Base-by-base conservation (phyloP, 1,140 invertebrate species). In the Bilobella aurantiaca region DNA sequence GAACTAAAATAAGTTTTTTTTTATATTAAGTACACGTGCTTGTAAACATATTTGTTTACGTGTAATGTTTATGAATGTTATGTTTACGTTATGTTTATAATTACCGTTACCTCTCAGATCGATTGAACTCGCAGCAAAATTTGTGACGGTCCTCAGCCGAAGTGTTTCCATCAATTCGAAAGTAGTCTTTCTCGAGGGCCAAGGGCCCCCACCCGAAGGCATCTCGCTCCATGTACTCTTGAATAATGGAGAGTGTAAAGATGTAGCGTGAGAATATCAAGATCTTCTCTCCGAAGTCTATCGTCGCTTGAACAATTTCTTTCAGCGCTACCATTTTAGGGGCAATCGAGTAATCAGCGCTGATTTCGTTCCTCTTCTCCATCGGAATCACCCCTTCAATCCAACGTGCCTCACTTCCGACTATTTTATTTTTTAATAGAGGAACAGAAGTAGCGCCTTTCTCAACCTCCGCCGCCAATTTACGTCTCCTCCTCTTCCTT, bases 241-340 rank as follows among this genome's bases (percentile, higher is more conserved):
- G 93, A 65, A 98, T 93, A n/a, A 93, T 78, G 76, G 93, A 87
- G 67, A 98, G 77, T 0, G 91, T 91, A 63, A 89, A 84, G 1
- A 97, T 74, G 8, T 88, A 91, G 72, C 94, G 91, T 63, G 91
- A 93, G 77, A 98, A 98, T 42, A 96, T 82, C 70, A 96, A 78
- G 84, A 97, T 79, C 83, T 98, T 97, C 76, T 98, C 95, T 2
- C 90, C 91, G 71, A 93, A 90, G 60, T 85, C 80, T 76, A 91
- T 87, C 74, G 88, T 90, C 78, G 93, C 86, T 69, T 86, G 82
- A 25, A 98, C 77, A 66, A 98, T 92, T 42, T 86, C 84, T 74
- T 94, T 85, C 2, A 97, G 78, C 8, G 97, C 78, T 3, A 87
- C 74, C 0, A 98, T 79, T 78, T 98, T 98, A 29, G 87, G 82